phyloP scores from a whole-genome alignment of 2,888 invertebrate species.

The Lepidocyrtoides sp. region DNA sequence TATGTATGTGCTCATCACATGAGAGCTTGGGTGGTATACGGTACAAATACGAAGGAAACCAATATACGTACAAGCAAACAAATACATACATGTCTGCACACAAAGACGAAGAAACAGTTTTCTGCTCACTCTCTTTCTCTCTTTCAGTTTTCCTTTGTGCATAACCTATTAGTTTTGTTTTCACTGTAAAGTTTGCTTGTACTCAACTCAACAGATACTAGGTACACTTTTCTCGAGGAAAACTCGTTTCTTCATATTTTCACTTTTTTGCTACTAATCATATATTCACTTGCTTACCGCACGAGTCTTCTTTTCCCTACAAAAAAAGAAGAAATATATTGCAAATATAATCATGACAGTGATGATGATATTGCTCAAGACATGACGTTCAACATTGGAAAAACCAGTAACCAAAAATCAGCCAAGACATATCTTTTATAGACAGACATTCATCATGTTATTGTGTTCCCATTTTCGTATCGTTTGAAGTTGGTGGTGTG shows the following conservation, averaged over 20 bases:
- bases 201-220: conserved; percentile 1
- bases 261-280: background rate
- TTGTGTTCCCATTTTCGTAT: background rate
- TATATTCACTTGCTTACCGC: background rate
- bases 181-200: background rate
- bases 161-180: conserved; percentile 47
- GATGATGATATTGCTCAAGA: conserved; percentile 21
- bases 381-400: background rate
- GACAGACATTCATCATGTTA: conserved; percentile 7
- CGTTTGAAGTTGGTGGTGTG: background rate
- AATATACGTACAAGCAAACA: conserved; percentile 8
- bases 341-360: conserved; percentile 27
- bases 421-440: background rate
- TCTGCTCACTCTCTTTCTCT: background rate
- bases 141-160: conserved; percentile 8
- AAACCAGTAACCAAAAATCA: background rate
- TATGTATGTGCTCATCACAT: conserved; percentile 7
- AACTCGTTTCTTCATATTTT: background rate
- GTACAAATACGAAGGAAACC: conserved; percentile 1
- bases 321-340: background rate
- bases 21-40: background rate
- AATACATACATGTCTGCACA: background rate
- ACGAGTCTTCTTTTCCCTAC: background rate
- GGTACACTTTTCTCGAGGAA: background rate
- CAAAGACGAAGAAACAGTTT: conserved; percentile 47